Evolutionary conservation across 2,888 invertebrate genomes (phyloP).

Genomic region (Rhaphigaster nebulosa): DNA sequence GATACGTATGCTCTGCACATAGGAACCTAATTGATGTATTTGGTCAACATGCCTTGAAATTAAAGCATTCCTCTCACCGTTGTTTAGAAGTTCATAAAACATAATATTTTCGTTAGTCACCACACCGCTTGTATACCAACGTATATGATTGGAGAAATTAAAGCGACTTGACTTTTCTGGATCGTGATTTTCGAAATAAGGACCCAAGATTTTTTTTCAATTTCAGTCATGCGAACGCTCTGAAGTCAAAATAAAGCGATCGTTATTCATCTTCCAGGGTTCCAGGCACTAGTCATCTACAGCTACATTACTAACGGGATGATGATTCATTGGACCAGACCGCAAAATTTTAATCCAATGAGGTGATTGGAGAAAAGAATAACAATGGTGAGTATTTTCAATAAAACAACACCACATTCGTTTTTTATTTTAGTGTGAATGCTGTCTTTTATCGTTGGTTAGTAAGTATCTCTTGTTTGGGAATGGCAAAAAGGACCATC

Average conservation of each 20-base stretch:
- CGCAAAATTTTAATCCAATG: not conserved
- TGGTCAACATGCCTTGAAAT: no score
- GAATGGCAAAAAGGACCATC: no score
- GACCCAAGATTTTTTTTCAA: not conserved
- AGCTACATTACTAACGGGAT: not conserved
- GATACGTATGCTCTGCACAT: no score
- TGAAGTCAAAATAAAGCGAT: not conserved
- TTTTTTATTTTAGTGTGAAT: no score
- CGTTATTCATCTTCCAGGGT: not conserved
- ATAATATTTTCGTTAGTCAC: not conserved
- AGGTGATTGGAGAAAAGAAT: not conserved
- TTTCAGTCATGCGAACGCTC: not conserved
- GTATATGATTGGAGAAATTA: no score
- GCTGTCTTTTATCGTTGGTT: no score
- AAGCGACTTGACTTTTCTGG: not conserved
- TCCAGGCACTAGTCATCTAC: not conserved
- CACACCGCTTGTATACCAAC: not conserved
- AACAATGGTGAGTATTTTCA: not conserved
- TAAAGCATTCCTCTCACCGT: no score
- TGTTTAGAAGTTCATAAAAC: no score
- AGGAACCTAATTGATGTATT: no score
- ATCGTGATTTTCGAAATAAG: not conserved
- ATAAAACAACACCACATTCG: not conserved
- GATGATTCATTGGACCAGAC: not conserved
- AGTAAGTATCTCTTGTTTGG: no score